Percentiles rank a stretch among this genome's conserved stretches.
Evolutionary conservation across 2,888 invertebrate genomes (phyloP).

Genomic region (Apantesis nais): DNA sequence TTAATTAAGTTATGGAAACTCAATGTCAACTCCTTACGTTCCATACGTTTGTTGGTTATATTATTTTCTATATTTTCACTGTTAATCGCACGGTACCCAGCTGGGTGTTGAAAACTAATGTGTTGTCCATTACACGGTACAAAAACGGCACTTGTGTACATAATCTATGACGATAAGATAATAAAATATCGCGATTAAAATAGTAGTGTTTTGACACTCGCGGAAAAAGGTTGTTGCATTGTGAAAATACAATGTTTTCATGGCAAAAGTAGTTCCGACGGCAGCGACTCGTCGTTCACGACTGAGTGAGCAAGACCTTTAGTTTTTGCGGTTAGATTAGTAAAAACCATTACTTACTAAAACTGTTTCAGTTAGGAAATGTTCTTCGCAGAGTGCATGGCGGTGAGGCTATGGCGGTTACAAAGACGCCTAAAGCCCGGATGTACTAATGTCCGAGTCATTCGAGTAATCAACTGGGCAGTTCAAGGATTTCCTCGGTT

Average conservation of each 20-base stretch:
- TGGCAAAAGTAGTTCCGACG: slow-evolving; percentile 43
- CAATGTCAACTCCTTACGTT: slow-evolving; percentile 76
- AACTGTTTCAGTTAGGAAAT: slow-evolving; percentile 37
- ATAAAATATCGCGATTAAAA: slow-evolving; percentile 52
- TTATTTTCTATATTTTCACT: slow-evolving; percentile 53
- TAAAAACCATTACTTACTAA: slow-evolving; percentile 53
- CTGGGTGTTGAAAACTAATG: slow-evolving; percentile 69
- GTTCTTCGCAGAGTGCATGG: slow-evolving; percentile 37
- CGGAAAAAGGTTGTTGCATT: slow-evolving; percentile 48
- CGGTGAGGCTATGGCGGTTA: slow-evolving; percentile 34
- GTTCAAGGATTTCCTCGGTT: slow-evolving; percentile 45
- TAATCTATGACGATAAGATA: slow-evolving; percentile 82
- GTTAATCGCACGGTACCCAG: slow-evolving; percentile 59
- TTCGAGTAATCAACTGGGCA: slow-evolving; percentile 34
- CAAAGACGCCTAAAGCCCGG: slow-evolving; percentile 39
- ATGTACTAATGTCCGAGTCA: slow-evolving; percentile 40
- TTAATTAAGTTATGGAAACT: slow-evolving; percentile 83
- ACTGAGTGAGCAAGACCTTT: slow-evolving; percentile 49
- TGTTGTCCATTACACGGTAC: slow-evolving; percentile 75
- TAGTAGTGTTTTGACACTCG: slow-evolving; percentile 50
- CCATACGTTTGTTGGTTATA: slow-evolving; percentile 69
- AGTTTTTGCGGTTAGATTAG: slow-evolving; percentile 43
- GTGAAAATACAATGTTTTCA: slow-evolving; percentile 49
- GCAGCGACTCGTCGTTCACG: slow-evolving; percentile 45
- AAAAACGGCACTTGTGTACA: slow-evolving; percentile 79